A percentile compares a stretch with the other conserved stretches of the same genome.
These are phyloP conservation scores for Macrosteles quadrilineatus DNA, from an alignment of 1,140 invertebrate genomes.

Conservation along the genomic window DNA sequence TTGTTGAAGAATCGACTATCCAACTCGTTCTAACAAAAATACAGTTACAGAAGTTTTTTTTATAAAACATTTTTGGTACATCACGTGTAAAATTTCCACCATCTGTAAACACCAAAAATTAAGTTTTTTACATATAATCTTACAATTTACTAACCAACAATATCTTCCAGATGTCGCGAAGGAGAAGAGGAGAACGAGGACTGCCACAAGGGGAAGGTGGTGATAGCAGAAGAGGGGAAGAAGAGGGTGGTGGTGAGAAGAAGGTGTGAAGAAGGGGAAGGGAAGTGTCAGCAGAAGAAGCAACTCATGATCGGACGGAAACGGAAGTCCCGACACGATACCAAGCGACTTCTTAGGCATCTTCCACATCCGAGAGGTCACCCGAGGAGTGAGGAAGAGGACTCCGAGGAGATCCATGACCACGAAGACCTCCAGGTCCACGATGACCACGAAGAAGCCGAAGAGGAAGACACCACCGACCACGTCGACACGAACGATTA, in stretches of 20 bases:
- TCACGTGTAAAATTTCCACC: no score
- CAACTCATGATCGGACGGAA: conserved; percentile 26
- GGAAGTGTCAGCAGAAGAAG: conserved; percentile 25
- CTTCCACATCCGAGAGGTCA: conserved; percentile 10
- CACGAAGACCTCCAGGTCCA: conserved; percentile 31
- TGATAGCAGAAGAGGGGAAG: conserved; percentile 3
- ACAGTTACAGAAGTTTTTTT: no score
- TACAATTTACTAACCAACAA: no score
- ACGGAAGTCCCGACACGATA: conserved; percentile 26
- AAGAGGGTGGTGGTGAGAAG: conserved; percentile 23
- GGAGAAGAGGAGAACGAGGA: conserved; percentile 33
- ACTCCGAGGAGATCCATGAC: conserved; percentile 18
- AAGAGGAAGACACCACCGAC: conserved; percentile 23
- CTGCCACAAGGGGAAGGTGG: conserved; percentile 28
- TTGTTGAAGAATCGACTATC: no score
- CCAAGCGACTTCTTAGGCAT: conserved; percentile 28
- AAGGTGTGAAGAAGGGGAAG: conserved; percentile 26
- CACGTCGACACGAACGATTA: conserved; percentile 17
- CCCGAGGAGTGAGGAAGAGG: conserved; percentile 17
- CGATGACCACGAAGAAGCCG: conserved; percentile 15
- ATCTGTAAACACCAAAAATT: no score
- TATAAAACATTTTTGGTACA: no score
- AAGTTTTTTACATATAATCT: no score
- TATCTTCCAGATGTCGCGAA: conserved; percentile 23
- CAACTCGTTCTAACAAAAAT: no score